A percentile compares a stretch with the other conserved stretches of the same genome.
phyloP scores from a whole-genome alignment of 2,797 vertebrate genomes.

The Hippocampus kuda region DNA sequence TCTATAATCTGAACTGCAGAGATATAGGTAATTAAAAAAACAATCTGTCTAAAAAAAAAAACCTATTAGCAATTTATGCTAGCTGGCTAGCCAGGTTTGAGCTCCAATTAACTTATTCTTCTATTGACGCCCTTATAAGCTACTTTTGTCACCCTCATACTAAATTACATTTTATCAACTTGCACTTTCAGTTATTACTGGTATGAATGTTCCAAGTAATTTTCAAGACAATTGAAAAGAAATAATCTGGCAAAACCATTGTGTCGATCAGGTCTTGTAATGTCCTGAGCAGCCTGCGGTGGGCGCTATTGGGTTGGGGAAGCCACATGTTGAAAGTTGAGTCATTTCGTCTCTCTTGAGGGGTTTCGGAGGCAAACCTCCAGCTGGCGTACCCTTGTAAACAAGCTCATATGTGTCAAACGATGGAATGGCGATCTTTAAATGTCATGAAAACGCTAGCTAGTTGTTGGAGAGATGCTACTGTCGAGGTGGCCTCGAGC shows the following conservation, averaged over 20 bases:
- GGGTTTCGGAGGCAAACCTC: neutral
- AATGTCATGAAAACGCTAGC: neutral
- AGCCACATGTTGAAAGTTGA: neutral
- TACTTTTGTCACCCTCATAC: neutral
- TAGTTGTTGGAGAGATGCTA: neutral
- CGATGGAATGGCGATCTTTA: neutral
- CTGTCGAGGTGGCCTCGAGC: neutral
- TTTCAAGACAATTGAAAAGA: slow-evolving; percentile 2
- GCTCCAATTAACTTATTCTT: neutral
- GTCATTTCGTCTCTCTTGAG: no score
- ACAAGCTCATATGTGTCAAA: no score
- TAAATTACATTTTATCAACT: slow-evolving; percentile 6
- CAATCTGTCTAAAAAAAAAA: slow-evolving; percentile 6
- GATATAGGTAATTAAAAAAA: neutral
- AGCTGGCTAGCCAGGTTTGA: slow-evolving; percentile 35
- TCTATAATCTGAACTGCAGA: neutral
- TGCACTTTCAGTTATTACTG: slow-evolving; percentile 3
- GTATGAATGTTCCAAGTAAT: neutral
- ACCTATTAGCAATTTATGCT: slow-evolving; percentile 15
- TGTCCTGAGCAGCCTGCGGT: slow-evolving; percentile 28
- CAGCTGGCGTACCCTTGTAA: neutral
- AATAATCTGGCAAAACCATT: neutral
- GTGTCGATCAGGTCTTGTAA: slow-evolving; percentile 7
- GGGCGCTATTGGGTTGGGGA: slow-evolving; percentile 34
- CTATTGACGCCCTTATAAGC: neutral